A percentile compares a stretch with the other conserved stretches of the same genome.
phyloP scores from a whole-genome alignment of 1,140 invertebrate species.

The Cherax destructor region DNA sequence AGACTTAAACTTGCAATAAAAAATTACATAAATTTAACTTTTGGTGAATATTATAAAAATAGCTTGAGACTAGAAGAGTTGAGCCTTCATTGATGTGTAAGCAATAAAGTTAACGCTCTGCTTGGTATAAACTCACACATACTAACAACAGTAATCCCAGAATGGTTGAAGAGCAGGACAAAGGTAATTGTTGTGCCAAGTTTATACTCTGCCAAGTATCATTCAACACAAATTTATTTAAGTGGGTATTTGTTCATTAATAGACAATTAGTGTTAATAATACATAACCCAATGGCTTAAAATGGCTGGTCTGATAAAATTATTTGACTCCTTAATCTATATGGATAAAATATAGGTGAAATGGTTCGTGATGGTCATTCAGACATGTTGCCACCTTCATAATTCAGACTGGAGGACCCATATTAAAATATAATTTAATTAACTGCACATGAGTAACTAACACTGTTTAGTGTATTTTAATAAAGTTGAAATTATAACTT shows the following conservation, averaged over 20 bases:
- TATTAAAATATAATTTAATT: neutral
- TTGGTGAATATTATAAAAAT: too few relatives aligned
- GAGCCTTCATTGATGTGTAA: conserved; percentile 29
- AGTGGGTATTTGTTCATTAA: neutral
- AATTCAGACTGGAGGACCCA: neutral
- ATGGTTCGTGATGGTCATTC: conserved; percentile 18
- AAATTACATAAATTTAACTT: too few relatives aligned
- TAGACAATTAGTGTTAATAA: neutral
- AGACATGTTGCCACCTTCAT: neutral
- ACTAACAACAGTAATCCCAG: conserved; percentile 18
- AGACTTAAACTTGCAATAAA: too few relatives aligned
- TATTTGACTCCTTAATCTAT: neutral
- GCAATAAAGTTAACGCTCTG: conserved; percentile 35
- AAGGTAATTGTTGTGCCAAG: conserved; percentile 4
- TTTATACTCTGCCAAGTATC: conserved; percentile 2
- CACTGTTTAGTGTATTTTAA: neutral
- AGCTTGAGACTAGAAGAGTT: neutral
- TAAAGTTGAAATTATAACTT: neutral
- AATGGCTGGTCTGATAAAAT: neutral
- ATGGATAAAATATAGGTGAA: neutral
- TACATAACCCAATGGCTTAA: neutral
- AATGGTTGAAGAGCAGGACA: neutral
- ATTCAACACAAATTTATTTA: neutral
- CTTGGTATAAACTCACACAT: conserved; percentile 42
- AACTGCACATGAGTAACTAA: neutral